phyloP scores from a whole-genome alignment of 2,797 vertebrate species.

The Halcyon leucocephala region DNA sequence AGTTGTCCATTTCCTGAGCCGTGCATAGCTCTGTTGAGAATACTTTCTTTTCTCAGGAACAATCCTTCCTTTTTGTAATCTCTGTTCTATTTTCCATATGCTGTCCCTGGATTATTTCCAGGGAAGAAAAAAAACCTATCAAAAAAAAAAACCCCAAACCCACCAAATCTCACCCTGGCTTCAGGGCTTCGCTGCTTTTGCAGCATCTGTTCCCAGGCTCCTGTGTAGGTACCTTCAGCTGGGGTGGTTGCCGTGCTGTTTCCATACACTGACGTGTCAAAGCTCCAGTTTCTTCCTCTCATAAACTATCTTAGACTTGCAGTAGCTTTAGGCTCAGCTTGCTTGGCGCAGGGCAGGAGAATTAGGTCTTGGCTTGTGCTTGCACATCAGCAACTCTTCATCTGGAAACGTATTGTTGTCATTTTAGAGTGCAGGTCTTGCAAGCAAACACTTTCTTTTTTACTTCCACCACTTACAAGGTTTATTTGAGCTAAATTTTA shows the following conservation, averaged over 20 bases:
- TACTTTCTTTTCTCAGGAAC: conserved; percentile 21
- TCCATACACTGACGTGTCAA: not conserved
- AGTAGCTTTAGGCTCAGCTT: not conserved
- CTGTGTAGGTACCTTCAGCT: not conserved
- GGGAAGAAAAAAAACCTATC: not conserved
- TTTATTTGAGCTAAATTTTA: not conserved
- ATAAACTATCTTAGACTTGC: not conserved
- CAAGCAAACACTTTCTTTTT: not conserved
- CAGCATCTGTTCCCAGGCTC: not conserved
- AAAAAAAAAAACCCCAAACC: not conserved
- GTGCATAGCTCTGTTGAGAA: not conserved
- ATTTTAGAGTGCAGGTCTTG: not conserved
- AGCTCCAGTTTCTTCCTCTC: not conserved
- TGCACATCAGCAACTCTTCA: not conserved
- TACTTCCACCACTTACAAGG: not conserved
- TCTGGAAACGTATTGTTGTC: not conserved
- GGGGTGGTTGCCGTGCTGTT: not conserved
- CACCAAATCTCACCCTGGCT: not conserved
- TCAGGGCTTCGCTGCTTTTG: accelerated
- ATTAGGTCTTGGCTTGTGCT: not conserved
- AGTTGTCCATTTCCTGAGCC: conserved; percentile 33
- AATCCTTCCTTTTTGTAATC: conserved; percentile 23
- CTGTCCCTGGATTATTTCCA: conserved; percentile 45
- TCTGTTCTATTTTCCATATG: conserved; percentile 42
- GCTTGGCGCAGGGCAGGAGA: not conserved